These are phyloP conservation scores for Mycogona germanica DNA, from an alignment of 2,888 invertebrate species.

Conservation along the genomic window DNA sequence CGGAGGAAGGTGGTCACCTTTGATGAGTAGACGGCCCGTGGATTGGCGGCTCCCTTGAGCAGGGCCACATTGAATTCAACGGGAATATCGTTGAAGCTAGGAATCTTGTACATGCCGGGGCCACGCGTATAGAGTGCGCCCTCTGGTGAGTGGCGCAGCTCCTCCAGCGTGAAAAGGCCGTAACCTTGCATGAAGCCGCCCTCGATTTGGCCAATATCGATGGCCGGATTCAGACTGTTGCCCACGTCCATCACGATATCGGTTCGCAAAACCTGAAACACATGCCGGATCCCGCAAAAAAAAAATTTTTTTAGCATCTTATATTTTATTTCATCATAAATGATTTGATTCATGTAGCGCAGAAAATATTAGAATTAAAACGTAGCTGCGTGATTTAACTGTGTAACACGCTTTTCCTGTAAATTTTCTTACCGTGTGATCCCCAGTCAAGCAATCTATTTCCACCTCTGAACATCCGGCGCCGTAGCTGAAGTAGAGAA, in stretches of 20 bases:
- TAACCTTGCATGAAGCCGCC: conserved; percentile 92
- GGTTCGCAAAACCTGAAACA: conserved; percentile 54
- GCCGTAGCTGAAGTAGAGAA: conserved; percentile 77
- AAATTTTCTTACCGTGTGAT: conserved; percentile 51
- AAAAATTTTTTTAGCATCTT: not conserved
- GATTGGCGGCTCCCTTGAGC: conserved; percentile 79
- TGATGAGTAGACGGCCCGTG: conserved; percentile 84
- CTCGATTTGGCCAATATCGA: conserved; percentile 94
- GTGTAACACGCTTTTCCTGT: not conserved
- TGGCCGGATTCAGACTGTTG: conserved; percentile 87
- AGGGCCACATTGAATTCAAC: conserved; percentile 83
- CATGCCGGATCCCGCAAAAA: no score
- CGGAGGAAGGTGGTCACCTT: conserved; percentile 48
- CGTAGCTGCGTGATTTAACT: not conserved
- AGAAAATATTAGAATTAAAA: not conserved
- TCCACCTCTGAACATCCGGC: conserved; percentile 79
- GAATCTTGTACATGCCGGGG: conserved; percentile 88
- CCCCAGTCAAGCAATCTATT: conserved; percentile 87
- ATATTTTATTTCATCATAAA: not conserved
- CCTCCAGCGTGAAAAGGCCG: conserved; percentile 82
- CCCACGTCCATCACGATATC: conserved; percentile 98
- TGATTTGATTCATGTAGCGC: not conserved
- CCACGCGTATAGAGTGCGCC: conserved; percentile 73
- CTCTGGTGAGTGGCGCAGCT: conserved; percentile 69
- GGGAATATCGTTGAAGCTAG: conserved; percentile 85